Evolutionary conservation across 2,797 vertebrate genomes (phyloP).

Genomic region (Zalophus californianus): DNA sequence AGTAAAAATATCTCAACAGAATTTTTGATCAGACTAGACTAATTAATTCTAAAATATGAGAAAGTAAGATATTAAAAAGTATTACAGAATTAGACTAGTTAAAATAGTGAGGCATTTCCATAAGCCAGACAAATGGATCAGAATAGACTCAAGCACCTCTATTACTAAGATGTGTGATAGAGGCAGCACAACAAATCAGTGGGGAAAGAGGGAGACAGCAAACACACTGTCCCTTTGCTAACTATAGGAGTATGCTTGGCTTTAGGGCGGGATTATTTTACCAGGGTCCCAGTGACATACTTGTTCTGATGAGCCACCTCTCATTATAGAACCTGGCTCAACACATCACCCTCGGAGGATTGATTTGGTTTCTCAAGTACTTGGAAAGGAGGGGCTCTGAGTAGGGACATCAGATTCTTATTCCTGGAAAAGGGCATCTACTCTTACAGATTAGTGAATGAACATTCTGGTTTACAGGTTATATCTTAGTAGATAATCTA

Average conservation of each 20-base stretch:
- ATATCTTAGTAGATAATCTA: neutral
- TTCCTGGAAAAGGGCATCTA: neutral
- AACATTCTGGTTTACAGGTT: neutral
- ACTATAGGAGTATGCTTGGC: neutral
- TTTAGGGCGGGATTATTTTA: neutral
- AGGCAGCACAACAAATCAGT: neutral
- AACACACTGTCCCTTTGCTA: neutral
- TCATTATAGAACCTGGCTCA: neutral
- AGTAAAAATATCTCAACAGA: neutral
- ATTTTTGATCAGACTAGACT: neutral
- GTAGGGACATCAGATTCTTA: neutral
- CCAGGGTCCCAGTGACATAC: neutral
- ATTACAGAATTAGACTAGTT: neutral
- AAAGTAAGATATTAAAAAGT: neutral
- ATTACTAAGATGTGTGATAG: too few relatives aligned
- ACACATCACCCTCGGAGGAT: neutral
- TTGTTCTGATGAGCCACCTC: neutral
- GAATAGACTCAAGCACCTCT: neutral
- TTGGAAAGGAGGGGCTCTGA: neutral
- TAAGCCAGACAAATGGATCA: neutral
- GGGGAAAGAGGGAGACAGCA: neutral
- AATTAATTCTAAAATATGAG: neutral
- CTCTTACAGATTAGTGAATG: neutral
- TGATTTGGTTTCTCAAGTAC: neutral
- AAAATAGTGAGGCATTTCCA: neutral